These are phyloP conservation scores for Mesocentrotus franciscanus DNA, from an alignment of 53 echinoderm and acorn worm species.

Conservation along the genomic window DNA sequence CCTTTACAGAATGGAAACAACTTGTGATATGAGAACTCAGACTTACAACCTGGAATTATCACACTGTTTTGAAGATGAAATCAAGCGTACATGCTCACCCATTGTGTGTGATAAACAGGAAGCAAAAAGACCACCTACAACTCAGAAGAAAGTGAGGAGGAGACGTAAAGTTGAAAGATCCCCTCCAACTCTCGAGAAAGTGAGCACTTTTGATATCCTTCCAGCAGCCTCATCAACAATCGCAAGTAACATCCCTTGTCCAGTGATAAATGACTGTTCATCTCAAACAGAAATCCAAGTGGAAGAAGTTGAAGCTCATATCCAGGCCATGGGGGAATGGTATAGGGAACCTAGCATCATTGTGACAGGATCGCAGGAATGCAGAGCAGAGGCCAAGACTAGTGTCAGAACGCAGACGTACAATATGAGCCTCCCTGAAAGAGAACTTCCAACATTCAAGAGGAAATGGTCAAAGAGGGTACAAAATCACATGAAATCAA, in stretches of 20 bases:
- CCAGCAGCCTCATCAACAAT: neutral
- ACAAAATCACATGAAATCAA: neutral
- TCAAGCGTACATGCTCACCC: slow-evolving; percentile 5
- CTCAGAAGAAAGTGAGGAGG: neutral
- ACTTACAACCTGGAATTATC: slow-evolving; percentile 20
- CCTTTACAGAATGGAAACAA: neutral
- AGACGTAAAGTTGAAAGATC: neutral
- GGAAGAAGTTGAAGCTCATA: slow-evolving; percentile 43
- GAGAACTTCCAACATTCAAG: slow-evolving; percentile 12
- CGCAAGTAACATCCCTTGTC: neutral
- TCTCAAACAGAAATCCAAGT: slow-evolving; percentile 1
- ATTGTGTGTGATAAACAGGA: neutral
- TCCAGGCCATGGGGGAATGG: neutral
- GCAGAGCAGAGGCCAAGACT: neutral
- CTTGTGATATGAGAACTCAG: slow-evolving; percentile 46
- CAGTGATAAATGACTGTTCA: neutral
- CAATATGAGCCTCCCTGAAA: slow-evolving; percentile 25
- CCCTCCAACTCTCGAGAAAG: neutral
- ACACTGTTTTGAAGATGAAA: neutral
- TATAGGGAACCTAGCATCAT: slow-evolving; percentile 41
- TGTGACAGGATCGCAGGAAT: slow-evolving; percentile 25
- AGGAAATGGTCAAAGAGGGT: slow-evolving; percentile 12
- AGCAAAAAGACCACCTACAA: neutral
- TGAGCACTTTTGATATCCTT: neutral
- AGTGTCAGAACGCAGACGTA: slow-evolving; percentile 23